Evolutionary conservation across 2,888 invertebrate genomes (phyloP).

Genomic region (Hirtodrosophila confusa): DNA sequence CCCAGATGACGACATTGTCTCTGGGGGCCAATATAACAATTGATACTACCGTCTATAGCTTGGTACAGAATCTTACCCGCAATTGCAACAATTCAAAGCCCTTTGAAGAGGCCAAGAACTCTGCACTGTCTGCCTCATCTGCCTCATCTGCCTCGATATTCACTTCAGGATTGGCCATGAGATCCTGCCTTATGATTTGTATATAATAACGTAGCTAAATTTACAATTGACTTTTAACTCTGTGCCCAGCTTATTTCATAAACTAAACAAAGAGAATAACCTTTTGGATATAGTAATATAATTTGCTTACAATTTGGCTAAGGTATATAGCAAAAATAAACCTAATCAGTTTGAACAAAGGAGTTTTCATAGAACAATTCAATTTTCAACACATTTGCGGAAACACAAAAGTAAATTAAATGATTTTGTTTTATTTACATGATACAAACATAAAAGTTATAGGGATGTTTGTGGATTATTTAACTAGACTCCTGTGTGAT

Average conservation of each 20-base stretch:
- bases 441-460: conserved; percentile 10
- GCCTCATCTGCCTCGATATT: background rate
- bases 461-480: background rate
- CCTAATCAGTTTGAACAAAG: no score
- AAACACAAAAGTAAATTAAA: background rate
- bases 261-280: no score
- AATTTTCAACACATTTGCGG: no score
- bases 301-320: no score
- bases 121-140: background rate
- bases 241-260: background rate
- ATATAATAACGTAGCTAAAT: background rate
- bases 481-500: conserved; percentile 38
- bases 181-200: background rate
- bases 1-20: conserved; percentile 4
- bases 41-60: background rate
- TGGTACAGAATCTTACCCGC: conserved; percentile 7
- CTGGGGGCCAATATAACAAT: conserved; percentile 11
- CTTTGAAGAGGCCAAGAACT: background rate
- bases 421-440: conserved; percentile 33
- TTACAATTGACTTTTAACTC: conserved; percentile 4
- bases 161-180: background rate
- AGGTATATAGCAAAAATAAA: no score
- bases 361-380: no score
- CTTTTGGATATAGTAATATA: no score
- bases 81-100: conserved; percentile 21